Evolutionary conservation across 2,113 vertebrate species (phyloP).

Genomic region (Lethenteron reissneri): DNA sequence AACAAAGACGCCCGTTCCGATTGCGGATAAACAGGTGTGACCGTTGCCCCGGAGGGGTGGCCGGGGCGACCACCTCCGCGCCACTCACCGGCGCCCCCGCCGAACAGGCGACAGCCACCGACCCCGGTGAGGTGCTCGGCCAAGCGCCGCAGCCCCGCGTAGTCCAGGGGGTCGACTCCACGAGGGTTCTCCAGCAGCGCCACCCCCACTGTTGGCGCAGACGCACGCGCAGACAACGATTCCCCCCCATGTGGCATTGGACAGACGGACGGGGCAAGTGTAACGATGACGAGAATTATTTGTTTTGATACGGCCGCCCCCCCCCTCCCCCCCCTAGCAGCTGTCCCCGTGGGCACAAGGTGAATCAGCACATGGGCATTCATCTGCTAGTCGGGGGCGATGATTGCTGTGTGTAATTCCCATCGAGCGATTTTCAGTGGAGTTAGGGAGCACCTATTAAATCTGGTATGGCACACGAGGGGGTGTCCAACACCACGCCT

Average conservation of each 20-base stretch:
- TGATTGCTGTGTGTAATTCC: too few species aligned
- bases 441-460: too few species aligned
- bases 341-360: background rate
- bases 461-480: too few species aligned
- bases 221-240: background rate
- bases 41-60: too few species aligned
- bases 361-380: background rate
- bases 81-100: background rate
- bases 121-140: background rate
- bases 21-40: too few species aligned
- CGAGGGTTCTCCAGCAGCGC: slow-evolving; percentile 79
- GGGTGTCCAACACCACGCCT: too few species aligned
- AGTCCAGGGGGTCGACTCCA: slow-evolving; percentile 42
- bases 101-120: background rate
- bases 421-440: too few species aligned
- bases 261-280: background rate
- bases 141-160: slow-evolving; percentile 27
- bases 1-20: too few species aligned
- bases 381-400: too few species aligned
- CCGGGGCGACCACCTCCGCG: too few species aligned
- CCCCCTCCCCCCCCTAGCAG: background rate
- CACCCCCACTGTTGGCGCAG: slow-evolving; percentile 35
- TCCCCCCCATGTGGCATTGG: background rate
- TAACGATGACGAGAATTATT: background rate
- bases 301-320: background rate